Conservation (phyloP, 2,113 vertebrate genomes). For the Atlantisia rogersi region DNA sequence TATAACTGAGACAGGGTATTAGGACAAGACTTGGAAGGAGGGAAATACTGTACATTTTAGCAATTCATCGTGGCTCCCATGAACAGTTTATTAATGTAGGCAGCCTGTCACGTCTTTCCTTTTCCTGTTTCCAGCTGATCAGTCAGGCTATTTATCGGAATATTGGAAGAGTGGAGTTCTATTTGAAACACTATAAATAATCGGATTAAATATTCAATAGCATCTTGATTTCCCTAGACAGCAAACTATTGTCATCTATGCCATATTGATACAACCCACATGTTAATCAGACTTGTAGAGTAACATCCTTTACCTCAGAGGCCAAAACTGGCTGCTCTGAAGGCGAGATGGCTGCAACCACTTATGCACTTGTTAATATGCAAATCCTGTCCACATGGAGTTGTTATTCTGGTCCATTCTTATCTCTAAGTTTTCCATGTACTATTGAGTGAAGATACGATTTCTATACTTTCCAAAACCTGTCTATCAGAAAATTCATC, state of each 20-base stretch:
- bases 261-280: neutral
- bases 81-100: neutral
- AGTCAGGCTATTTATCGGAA: neutral
- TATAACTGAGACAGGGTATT: neutral
- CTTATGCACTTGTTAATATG: neutral
- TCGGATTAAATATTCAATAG: neutral
- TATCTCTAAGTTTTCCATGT: neutral
- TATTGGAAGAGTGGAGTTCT: neutral
- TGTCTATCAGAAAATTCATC: neutral
- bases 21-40: neutral
- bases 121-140: neutral
- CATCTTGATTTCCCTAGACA: neutral
- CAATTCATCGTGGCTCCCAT: neutral
- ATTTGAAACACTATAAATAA: neutral
- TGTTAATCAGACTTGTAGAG: neutral
- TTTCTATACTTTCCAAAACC: constrained; percentile 12
- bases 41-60: neutral
- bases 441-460: constrained; percentile 16
- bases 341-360: neutral
- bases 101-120: neutral
- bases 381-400: neutral
- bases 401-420: constrained; percentile 18
- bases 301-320: neutral
- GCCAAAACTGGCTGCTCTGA: neutral
- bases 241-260: neutral